phyloP scores from a whole-genome alignment of 2,113 vertebrate species.

The Sitta europaea region DNA sequence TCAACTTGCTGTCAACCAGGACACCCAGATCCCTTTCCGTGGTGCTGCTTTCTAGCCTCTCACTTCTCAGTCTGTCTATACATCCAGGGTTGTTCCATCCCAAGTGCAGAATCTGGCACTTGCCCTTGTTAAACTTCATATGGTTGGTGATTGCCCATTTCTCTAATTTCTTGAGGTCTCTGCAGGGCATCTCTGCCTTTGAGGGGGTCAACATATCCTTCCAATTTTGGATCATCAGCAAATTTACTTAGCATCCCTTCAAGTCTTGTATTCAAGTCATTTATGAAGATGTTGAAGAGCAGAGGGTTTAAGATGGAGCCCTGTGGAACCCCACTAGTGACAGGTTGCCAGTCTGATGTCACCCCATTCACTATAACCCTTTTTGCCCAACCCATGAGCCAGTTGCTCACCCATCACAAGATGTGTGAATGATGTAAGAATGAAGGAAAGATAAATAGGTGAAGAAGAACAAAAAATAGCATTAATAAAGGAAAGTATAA shows the following conservation, averaged over 20 bases:
- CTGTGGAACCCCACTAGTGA: neutral
- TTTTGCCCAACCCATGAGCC: neutral
- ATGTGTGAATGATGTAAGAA: neutral
- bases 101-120: neutral
- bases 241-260: neutral
- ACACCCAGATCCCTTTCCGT: neutral
- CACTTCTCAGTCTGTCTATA: neutral
- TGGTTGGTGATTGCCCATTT: neutral
- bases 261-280: neutral
- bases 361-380: neutral
- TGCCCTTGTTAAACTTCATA: neutral
- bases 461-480: neutral
- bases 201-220: neutral
- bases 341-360: neutral
- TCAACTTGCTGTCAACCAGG: neutral
- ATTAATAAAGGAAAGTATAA: neutral
- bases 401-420: neutral
- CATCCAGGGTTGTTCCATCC: neutral
- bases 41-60: neutral
- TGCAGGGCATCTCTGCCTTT: neutral
- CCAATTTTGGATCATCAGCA: neutral
- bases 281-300: neutral
- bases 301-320: neutral
- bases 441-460: neutral
- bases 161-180: neutral